Conservation (phyloP, 2,797 vertebrate genomes). For the Phaenicophaeus curvirostris region DNA sequence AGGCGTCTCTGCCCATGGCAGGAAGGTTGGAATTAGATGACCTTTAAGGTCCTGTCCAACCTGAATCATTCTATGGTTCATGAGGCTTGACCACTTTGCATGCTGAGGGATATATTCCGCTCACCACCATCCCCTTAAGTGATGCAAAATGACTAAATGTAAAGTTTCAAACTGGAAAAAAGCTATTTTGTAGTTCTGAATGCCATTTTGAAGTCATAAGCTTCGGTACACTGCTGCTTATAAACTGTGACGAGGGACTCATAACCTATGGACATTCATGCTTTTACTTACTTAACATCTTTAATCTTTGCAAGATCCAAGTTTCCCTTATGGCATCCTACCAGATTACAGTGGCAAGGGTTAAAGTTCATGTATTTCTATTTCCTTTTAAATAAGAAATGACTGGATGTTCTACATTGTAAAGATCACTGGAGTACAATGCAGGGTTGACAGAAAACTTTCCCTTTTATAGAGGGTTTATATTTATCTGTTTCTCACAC, state of each 20-base stretch:
- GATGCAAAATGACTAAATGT: not conserved
- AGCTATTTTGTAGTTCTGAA: rapidly evolving
- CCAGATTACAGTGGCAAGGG: rapidly evolving
- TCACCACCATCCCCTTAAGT: not conserved
- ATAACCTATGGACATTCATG: not conserved
- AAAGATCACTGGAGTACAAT: not conserved
- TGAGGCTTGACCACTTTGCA: too few relatives aligned
- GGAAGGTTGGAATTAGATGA: too few relatives aligned
- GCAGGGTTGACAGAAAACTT: not conserved
- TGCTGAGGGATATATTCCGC: rapidly evolving
- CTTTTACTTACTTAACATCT: not conserved
- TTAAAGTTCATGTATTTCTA: not conserved
- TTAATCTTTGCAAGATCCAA: not conserved
- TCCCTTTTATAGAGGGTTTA: not conserved
- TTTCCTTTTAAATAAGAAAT: not conserved
- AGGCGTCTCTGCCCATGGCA: too few relatives aligned
- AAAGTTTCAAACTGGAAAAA: not conserved
- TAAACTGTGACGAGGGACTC: not conserved
- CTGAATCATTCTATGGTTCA: too few relatives aligned
- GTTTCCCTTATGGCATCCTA: not conserved
- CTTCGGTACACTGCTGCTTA: too few relatives aligned
- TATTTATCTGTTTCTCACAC: not conserved
- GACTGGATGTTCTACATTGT: rapidly evolving
- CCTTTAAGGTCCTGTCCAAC: too few relatives aligned
- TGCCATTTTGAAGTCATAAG: not conserved